These are phyloP conservation scores for Procambarus clarkii DNA, from an alignment of 1,140 invertebrate genomes.

Conservation along the genomic window DNA sequence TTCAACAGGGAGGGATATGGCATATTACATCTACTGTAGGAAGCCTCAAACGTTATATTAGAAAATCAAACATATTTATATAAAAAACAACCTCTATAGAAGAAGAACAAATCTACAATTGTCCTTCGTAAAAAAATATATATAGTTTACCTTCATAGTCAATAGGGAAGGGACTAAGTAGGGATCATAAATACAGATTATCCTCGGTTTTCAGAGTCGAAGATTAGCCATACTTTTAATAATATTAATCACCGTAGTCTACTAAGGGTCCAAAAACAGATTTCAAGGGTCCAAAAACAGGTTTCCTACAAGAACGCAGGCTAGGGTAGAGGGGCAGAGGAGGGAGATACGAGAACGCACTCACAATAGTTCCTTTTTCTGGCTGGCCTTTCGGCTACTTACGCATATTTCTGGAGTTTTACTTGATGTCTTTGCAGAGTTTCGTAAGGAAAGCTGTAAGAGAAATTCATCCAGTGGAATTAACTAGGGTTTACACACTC, in stretches of 20 bases:
- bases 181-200: not conserved
- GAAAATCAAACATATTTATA: no score
- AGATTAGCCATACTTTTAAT: not conserved
- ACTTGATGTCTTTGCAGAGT: constrained; percentile 64
- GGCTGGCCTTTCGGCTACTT: constrained; percentile 7
- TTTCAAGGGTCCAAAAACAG: no score
- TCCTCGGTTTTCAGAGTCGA: not conserved
- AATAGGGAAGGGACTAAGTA: no score
- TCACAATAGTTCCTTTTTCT: not conserved
- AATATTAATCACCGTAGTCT: no score
- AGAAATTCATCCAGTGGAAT: constrained; percentile 22
- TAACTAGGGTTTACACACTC: not conserved
- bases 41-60: no score
- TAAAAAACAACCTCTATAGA: no score
- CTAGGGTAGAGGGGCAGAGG: not conserved
- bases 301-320: not conserved
- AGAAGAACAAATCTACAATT: no score
- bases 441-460: constrained; percentile 64
- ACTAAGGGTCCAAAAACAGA: no score
- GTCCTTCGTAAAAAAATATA: no score
- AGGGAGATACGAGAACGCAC: not conserved
- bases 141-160: no score
- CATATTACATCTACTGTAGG: no score
- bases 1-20: no score
- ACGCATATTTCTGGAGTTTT: constrained; percentile 25